A percentile compares a stretch with the other conserved stretches of the same genome.
phyloP scores from a whole-genome alignment of 1,140 invertebrate genomes.

The Euura saliciscinereae region DNA sequence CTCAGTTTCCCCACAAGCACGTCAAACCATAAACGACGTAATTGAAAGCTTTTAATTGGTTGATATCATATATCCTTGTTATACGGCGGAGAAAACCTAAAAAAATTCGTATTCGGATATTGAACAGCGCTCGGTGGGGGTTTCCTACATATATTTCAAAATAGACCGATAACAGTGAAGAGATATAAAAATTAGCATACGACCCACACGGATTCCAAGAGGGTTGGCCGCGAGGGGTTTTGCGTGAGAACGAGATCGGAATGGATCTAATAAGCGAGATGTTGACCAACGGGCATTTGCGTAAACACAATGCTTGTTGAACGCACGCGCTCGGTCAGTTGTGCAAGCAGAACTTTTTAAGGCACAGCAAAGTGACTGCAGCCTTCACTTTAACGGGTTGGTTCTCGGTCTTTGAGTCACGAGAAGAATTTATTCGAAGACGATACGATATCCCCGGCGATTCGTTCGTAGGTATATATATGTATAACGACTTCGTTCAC shows the following conservation, averaged over 20 bases:
- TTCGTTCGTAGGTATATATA: not conserved
- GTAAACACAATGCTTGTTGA: not conserved
- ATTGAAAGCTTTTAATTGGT: not conserved
- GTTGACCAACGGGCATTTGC: not conserved
- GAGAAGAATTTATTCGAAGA: no score
- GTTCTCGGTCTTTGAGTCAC: no score
- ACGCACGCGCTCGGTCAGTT: not conserved
- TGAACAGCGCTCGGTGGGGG: not conserved
- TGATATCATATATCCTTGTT: not conserved
- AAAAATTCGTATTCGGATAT: no score
- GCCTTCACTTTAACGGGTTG: not conserved
- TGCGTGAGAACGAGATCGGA: conserved; percentile 5
- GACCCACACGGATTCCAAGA: not conserved
- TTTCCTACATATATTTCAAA: not conserved
- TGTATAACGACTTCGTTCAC: not conserved
- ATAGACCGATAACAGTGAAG: not conserved
- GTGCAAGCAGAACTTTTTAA: not conserved
- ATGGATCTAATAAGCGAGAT: not conserved
- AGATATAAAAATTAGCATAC: conserved; percentile 3
- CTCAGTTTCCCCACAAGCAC: not conserved
- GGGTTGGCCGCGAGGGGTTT: not conserved
- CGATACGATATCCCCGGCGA: not conserved
- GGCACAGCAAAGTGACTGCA: not conserved
- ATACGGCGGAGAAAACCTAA: no score
- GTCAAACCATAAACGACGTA: conserved; percentile 1